Base-by-base conservation (phyloP, 1,140 invertebrate genomes). In the Atta texana region DNA sequence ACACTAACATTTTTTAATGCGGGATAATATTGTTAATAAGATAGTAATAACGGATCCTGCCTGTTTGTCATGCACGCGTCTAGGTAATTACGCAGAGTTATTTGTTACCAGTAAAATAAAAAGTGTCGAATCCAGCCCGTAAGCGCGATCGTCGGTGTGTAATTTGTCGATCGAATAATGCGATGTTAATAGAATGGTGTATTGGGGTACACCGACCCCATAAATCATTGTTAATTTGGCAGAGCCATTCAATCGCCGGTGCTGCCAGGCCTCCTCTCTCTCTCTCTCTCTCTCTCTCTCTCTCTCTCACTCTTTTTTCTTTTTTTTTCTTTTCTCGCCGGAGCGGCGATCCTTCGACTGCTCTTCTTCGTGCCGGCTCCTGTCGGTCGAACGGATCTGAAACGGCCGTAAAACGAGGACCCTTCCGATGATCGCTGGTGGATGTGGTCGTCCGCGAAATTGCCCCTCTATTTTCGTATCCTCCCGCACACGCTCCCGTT, bases 141-240 rank as follows among this genome's bases (percentile, higher is more conserved):
- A 74, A 89, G 44, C 85, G 78, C 71, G 88, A 71, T 80, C 74
- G 87, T 89, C 86, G 91, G 90, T 91, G 90, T 92, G 89, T 94
- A 94, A 94, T 94, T 94, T 94, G 91, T 87, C 88, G 90, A 89
- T 86, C 84, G 85, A 88, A 93, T 94, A 94, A 94, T 94, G 92
- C 90, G 93, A 94, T 94, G 94, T 94, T 95, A 95, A 95, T 94
- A 94, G 93, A 95, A 95, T 93, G 92, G 93, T 93, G 90, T 93
- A 89, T 90, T 61, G 85, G 84, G 88, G 77, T 84, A 84, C 91
- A 91, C 88, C 87, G 89, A 91, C 66, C 86, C 86, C 93, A 94
- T 94, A 95, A 95, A 95, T 95, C 94, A 94, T 91, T 87, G 87
- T 93, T 94, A 95, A 95, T 94, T 95, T 95, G 94, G 92, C 94